Conservation (phyloP, 2,113 vertebrate species). For the Microtus oregoni region DNA sequence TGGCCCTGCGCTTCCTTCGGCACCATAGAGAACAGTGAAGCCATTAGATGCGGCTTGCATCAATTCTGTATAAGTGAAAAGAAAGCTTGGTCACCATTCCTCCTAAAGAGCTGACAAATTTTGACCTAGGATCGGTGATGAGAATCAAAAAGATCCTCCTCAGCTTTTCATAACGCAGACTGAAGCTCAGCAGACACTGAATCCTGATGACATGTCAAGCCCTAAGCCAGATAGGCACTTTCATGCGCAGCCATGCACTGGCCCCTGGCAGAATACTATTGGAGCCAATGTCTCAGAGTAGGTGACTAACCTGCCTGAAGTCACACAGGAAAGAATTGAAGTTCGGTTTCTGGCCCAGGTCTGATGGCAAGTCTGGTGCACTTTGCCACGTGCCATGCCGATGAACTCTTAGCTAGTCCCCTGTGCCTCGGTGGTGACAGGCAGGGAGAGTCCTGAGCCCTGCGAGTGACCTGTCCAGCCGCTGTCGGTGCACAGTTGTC, state of each 20-base stretch:
- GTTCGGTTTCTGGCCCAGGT: neutral
- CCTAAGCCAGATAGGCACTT: neutral
- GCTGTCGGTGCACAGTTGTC: neutral
- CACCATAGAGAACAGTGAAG: neutral
- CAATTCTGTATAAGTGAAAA: neutral
- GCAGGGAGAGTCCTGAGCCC: neutral
- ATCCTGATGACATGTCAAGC: neutral
- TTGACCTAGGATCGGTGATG: neutral
- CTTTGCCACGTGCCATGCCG: neutral
- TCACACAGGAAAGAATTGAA: neutral
- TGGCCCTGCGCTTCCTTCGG: neutral
- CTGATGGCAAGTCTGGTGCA: neutral
- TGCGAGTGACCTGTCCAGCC: neutral
- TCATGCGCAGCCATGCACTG: neutral
- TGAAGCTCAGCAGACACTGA: neutral
- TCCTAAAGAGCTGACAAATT: neutral
- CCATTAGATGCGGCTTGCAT: neutral
- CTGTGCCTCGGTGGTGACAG: neutral
- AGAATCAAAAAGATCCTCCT: neutral
- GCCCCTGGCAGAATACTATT: neutral
- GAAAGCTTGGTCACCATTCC: neutral
- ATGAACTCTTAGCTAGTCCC: neutral
- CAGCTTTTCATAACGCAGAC: neutral
- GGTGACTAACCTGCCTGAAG: neutral
- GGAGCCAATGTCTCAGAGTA: neutral